Percentiles rank a stretch among this genome's conserved stretches.
phyloP scores from a whole-genome alignment of 2,113 vertebrate genomes.

The Danionella cerebrum region DNA sequence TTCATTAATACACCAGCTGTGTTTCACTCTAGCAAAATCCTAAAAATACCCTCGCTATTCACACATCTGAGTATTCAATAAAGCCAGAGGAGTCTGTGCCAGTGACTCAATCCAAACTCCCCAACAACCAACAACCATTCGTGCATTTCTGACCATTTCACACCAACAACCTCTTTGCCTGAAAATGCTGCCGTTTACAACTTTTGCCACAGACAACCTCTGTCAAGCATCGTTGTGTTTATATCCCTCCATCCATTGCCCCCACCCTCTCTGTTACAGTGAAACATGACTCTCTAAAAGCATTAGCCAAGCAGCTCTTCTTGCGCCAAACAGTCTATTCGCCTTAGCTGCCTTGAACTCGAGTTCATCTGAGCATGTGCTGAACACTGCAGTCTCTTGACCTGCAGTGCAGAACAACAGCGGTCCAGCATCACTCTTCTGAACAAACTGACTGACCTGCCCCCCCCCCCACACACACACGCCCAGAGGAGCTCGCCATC shows the following conservation, averaged over 20 bases:
- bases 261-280: slow-evolving; percentile 7
- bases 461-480: too few species aligned
- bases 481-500: too few species aligned
- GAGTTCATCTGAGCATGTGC: slow-evolving; percentile 12
- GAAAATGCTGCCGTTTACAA: neutral
- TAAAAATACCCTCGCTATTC: slow-evolving; percentile 11
- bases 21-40: slow-evolving; percentile 27
- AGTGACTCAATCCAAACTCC: neutral
- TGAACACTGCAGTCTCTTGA: slow-evolving; percentile 22
- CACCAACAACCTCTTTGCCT: neutral
- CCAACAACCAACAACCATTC: too few species aligned
- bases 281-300: slow-evolving; percentile 27
- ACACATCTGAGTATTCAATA: neutral
- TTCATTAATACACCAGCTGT: slow-evolving; percentile 43
- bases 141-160: too few species aligned
- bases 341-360: neutral
- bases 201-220: neutral
- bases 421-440: neutral
- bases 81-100: neutral
- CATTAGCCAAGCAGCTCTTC: slow-evolving; percentile 26
- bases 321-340: slow-evolving; percentile 1
- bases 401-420: slow-evolving; percentile 10
- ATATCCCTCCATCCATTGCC: slow-evolving; percentile 1
- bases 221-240: neutral
- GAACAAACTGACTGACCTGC: neutral